Evolutionary conservation across 2,797 vertebrate genomes (phyloP).

Genomic region (Syndactyla subalaris): DNA sequence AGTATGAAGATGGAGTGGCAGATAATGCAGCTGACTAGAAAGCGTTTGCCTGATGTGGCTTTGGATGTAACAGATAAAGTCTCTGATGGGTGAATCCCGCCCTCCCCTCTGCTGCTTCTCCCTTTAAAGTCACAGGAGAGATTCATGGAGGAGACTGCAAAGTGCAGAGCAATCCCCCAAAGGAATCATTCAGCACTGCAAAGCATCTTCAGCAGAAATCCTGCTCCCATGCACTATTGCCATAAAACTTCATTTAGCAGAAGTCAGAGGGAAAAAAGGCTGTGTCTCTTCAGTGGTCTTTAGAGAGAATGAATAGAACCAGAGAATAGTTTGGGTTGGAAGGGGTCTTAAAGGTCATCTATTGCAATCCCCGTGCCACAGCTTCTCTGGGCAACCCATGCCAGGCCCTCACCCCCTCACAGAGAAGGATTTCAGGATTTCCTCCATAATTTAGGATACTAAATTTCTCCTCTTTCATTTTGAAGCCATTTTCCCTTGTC

Average conservation of each 20-base stretch:
- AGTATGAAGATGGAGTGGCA: not conserved
- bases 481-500: not conserved
- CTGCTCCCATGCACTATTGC: not conserved
- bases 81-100: not conserved
- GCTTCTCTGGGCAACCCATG: not conserved
- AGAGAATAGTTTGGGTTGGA: not conserved
- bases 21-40: not conserved
- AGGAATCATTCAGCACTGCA: not conserved
- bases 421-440: not conserved
- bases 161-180: not conserved
- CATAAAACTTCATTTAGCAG: not conserved
- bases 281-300: not conserved
- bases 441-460: no score
- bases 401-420: not conserved
- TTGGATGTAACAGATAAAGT: not conserved
- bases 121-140: not conserved
- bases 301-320: not conserved
- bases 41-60: not conserved
- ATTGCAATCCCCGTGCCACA: not conserved
- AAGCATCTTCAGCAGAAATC: not conserved
- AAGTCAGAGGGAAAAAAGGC: not conserved
- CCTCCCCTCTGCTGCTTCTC: not conserved
- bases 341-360: not conserved
- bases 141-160: not conserved
- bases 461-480: not conserved